Conservation (phyloP, 2,113 vertebrate genomes). For the Alouatta palliata region DNA sequence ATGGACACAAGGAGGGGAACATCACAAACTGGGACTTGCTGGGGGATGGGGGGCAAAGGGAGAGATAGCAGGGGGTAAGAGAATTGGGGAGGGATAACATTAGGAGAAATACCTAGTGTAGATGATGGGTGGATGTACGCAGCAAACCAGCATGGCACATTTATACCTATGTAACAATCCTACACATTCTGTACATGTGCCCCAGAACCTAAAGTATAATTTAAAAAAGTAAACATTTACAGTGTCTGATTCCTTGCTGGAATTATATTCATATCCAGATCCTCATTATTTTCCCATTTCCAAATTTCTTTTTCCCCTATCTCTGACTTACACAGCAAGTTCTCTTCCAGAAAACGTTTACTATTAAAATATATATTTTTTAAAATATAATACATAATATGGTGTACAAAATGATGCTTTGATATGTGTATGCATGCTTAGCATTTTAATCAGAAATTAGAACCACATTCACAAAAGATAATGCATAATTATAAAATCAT, state of each 20-base stretch:
- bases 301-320: neutral
- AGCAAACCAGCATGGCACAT: too few species aligned
- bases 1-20: too few species aligned
- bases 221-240: neutral
- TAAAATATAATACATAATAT: neutral
- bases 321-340: constrained; percentile 14
- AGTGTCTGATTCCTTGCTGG: neutral
- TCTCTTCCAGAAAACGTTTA: constrained; percentile 12
- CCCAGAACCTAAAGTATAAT: too few species aligned
- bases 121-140: too few species aligned
- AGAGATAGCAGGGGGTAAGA: too few species aligned
- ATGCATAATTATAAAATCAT: neutral
- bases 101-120: too few species aligned
- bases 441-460: neutral
- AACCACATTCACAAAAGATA: neutral
- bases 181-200: too few species aligned
- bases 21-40: too few species aligned
- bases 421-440: neutral
- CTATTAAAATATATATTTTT: neutral
- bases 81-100: too few species aligned
- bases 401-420: neutral
- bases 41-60: too few species aligned
- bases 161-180: too few species aligned
- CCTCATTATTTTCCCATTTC: neutral
- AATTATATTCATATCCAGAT: neutral